These are phyloP conservation scores for Apamea sordens DNA, from an alignment of 2,888 invertebrate species.

Conservation along the genomic window DNA sequence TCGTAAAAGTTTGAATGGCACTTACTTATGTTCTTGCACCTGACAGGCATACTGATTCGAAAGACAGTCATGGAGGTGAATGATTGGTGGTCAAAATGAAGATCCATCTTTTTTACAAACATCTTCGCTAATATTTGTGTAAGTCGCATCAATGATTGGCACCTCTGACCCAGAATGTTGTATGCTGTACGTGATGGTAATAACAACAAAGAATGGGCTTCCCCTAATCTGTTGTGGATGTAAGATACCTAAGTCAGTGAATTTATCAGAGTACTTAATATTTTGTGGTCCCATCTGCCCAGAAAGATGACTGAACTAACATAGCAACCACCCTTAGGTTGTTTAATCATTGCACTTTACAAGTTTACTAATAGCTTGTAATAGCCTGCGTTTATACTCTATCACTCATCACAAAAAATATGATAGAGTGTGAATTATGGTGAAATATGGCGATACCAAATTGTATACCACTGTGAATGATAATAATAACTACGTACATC, in stretches of 20 bases:
- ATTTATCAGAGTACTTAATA: not conserved
- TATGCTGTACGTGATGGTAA: not conserved
- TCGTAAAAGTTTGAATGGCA: constrained; percentile 13
- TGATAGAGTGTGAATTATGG: not conserved
- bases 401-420: not conserved
- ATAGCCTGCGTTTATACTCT: not conserved
- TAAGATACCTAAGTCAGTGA: not conserved
- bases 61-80: not conserved
- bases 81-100: not conserved
- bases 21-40: not conserved
- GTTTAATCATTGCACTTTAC: not conserved
- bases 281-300: not conserved
- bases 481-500: not conserved
- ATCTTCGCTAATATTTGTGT: not conserved
- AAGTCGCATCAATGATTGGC: not conserved
- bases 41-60: constrained; percentile 22
- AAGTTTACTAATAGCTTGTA: not conserved
- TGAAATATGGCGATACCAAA: not conserved
- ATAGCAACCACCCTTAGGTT: not conserved
- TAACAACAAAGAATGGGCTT: not conserved
- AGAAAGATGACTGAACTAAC: not conserved
- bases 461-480: not conserved
- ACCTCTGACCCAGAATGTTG: not conserved
- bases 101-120: not conserved
- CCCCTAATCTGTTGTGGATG: not conserved